Evolutionary conservation across 2,888 invertebrate species (phyloP), one percentile per base, ranked within the genome.

Genomic region (Drosophila fulvimacula): DNA sequence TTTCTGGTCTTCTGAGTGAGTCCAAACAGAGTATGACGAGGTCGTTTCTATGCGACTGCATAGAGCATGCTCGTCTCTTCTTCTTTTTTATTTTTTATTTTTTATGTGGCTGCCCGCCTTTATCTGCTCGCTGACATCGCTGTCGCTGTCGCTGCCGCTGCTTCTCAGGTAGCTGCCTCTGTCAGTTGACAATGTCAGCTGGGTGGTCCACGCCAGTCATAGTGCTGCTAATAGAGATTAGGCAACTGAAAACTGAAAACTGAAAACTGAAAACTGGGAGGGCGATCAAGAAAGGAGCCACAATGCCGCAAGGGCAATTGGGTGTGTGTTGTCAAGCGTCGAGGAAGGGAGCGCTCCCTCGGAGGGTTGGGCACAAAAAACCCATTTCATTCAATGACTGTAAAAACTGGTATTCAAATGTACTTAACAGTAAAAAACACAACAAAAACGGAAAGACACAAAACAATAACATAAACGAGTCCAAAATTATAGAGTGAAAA

Each of bases 51-150:
- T n/a, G 11, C 32, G 24, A 3, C 17, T n/a, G 17, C 15, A 38
- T 34, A 7, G 5, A 36, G 52, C 32, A 46, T 27, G 36, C 24
- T 51, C 15, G 36, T 34, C 41, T 39, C 55, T 30, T 39, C 64
- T 74, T 24, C 21, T 24, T 63, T 7, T n/a, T 39, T 17, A 1
- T 19, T 19, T 19, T 2, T 5, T 3, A 7, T 41, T 65, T 82
- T 82, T 73, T 59, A 76, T 81, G 72, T 69, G 61, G 57, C 70
- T 73, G 76, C 49, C 57, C 67, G 82, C 56, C 79, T 86, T 82
- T 86, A 83, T 86, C 82, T 71, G 65, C 56, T 51, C 58, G 81
- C 72, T 86, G 86, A 84, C 86, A 83, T 83, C 85, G 74, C 65
- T 65, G 62, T 55, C 48, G 62, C 61, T 51, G 62, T 17, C 27